These are phyloP conservation scores for Prinia subflava DNA, from an alignment of 2,113 vertebrate species.

Conservation along the genomic window DNA sequence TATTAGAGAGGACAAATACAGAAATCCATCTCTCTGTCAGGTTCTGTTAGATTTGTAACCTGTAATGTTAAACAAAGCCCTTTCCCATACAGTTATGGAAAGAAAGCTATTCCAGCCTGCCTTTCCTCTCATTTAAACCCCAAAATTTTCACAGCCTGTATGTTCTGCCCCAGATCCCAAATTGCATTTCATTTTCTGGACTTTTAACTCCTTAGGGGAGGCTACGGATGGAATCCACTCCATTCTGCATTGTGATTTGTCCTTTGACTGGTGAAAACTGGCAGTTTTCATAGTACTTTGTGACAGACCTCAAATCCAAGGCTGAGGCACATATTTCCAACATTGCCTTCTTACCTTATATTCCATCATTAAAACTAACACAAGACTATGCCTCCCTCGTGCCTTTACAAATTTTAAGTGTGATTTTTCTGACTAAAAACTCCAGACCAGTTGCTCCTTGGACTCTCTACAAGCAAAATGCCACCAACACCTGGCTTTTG, in stretches of 20 bases:
- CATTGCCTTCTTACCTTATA: background rate
- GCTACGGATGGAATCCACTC: background rate
- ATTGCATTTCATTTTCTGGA: background rate
- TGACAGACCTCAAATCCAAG: background rate
- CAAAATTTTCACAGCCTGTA: background rate
- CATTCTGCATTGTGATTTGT: background rate
- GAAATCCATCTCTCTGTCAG: background rate
- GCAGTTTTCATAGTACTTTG: too few species aligned
- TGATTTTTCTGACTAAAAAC: background rate
- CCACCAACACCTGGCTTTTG: background rate
- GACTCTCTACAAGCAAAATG: background rate
- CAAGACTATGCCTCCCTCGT: background rate
- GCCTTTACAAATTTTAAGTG: background rate
- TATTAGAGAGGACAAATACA: background rate
- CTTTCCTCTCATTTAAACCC: background rate
- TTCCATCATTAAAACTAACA: background rate
- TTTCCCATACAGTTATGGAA: background rate
- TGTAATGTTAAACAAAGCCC: background rate
- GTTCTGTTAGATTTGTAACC: background rate
- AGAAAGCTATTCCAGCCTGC: background rate
- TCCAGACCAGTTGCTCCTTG: background rate
- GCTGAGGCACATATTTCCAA: background rate
- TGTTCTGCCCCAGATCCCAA: background rate
- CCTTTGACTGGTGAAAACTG: background rate
- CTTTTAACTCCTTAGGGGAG: background rate